These are phyloP conservation scores for Phytoseiulus persimilis DNA, from an alignment of 2,888 invertebrate genomes.

Conservation along the genomic window DNA sequence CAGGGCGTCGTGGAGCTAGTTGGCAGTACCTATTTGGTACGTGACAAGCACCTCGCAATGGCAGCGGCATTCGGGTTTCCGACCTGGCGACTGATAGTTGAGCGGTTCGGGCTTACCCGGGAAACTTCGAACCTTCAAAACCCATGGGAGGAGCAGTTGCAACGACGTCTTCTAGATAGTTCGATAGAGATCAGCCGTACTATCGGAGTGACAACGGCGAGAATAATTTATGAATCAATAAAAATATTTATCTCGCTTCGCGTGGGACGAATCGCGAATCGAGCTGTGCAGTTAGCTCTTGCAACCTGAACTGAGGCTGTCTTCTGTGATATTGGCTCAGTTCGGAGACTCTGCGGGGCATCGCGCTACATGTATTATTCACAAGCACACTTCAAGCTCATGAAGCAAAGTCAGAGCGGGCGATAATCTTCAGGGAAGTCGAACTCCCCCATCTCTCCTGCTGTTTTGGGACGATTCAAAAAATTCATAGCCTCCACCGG, in stretches of 20 bases:
- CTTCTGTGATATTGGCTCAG: too few species aligned
- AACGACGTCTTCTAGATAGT: not conserved
- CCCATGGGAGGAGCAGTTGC: slow-evolving; percentile 21
- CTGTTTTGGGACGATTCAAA: too few species aligned
- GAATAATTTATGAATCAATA: not conserved
- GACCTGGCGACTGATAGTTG: not conserved
- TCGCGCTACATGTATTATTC: too few species aligned
- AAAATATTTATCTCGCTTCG: not conserved
- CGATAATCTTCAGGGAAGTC: too few species aligned
- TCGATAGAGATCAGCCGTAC: not conserved
- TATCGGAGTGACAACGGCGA: not conserved
- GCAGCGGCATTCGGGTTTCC: not conserved
- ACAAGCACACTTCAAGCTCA: too few species aligned
- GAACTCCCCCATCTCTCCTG: too few species aligned
- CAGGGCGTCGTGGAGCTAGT: not conserved
- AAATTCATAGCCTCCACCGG: too few species aligned
- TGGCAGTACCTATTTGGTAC: not conserved
- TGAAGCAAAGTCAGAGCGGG: too few species aligned
- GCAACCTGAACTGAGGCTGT: too few species aligned
- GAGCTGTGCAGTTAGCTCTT: not conserved
- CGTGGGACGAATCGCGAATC: not conserved
- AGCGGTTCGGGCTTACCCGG: not conserved
- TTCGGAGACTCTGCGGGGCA: too few species aligned
- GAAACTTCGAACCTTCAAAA: slow-evolving; percentile 47
- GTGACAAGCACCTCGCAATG: not conserved